A percentile compares a stretch with the other conserved stretches of the same genome.
Conservation (phyloP, 1,140 invertebrate species). For the Bombus vancouverensis region DNA sequence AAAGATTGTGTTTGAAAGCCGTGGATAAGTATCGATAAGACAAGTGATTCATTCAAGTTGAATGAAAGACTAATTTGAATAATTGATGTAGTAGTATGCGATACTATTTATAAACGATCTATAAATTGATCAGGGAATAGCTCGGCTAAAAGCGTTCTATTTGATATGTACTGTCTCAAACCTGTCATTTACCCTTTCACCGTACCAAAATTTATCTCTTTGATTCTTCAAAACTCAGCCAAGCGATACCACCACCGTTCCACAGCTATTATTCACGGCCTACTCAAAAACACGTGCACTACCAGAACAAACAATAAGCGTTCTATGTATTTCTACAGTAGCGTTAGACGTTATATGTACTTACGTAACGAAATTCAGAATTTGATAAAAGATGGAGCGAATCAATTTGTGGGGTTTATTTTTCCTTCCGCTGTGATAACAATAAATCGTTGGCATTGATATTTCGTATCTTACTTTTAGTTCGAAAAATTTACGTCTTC, state of each 20-base stretch:
- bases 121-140: not conserved
- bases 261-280: not conserved
- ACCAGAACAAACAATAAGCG: not conserved
- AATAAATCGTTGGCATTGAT: too few species aligned
- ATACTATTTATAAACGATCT: not conserved
- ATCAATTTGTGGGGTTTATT: too few species aligned
- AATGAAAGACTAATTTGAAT: not conserved
- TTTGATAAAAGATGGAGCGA: too few species aligned
- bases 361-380: too few species aligned
- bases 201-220: slow-evolving; percentile 3
- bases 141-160: not conserved
- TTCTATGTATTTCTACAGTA: not conserved
- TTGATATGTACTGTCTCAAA: not conserved
- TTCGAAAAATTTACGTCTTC: too few species aligned
- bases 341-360: too few species aligned
- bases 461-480: too few species aligned
- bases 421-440: too few species aligned
- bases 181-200: not conserved
- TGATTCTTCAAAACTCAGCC: not conserved
- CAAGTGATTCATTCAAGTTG: not conserved
- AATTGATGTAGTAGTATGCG: not conserved
- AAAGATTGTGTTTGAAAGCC: not conserved
- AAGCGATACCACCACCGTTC: not conserved
- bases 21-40: not conserved
- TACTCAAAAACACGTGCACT: not conserved